Evolutionary conservation across 37 sponge, comb jelly and placozoan genomes (phyloP), one percentile per base, ranked within the genome.

Genomic region (Beroe forskalii): DNA sequence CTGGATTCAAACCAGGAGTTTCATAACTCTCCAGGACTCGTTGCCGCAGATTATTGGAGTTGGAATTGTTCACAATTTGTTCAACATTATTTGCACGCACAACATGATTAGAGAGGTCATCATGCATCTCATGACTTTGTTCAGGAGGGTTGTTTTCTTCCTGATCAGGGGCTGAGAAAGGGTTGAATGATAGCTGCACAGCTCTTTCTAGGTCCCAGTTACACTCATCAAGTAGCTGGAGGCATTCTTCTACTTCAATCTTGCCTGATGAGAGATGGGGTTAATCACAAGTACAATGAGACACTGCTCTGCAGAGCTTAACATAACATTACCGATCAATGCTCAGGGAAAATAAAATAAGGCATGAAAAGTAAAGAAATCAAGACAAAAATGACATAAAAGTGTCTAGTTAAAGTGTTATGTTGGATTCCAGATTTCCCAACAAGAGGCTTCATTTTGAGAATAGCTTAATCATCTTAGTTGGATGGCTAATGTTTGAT

Each of bases 121-220:
- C 33, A 2, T 14, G 37, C 14, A 14, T 32, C 12, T 32, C 72
- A 33, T 69, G 35, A 69, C 72, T 69, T 6, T 63, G 9, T 6
- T 4, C 9, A 19, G 66, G 66, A 6, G 25, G 3, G 17, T 33
- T 69, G 33, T 32, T 32, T 33, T 32, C 20, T 19, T 27, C 33
- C 28, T 27, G 36, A 14, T 17, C 32, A 33, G 72, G 72, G 32
- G 72, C 33, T 48, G 55, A 17, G 19, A 69, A 32, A 33, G 86
- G 86, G 27, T 80, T 80, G 55, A 80, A 80, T 2, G 86, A 41
- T 4, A 80, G 55, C 42, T 80, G 86, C 3, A 80, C 86, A 28
- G 86, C 86, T 44, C 35, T 43, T n/a, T 80, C 86, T n/a, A 80
- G 20, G 31, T 80, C 40, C 86, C 86, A 80, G 48, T 80, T 80